Conservation (phyloP, 2,113 vertebrate species). For the Paramisgurnus dabryanus region DNA sequence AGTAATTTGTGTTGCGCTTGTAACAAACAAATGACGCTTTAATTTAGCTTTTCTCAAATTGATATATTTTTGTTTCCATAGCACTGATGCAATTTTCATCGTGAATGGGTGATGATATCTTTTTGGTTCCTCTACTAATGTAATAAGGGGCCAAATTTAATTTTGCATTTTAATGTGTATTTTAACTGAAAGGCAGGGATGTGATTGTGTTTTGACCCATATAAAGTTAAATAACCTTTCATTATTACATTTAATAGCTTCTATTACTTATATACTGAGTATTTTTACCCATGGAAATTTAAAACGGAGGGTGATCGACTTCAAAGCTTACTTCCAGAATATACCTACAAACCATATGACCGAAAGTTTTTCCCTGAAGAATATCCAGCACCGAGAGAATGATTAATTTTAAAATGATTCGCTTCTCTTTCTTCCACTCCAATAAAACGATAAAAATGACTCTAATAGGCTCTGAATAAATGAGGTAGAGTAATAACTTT, state of each 20-base stretch:
- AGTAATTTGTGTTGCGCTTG: too few species aligned
- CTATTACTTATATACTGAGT: not conserved
- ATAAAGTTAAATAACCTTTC: not conserved
- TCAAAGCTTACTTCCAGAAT: not conserved
- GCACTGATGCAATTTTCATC: too few species aligned
- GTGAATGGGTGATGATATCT: too few species aligned
- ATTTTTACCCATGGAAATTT: not conserved
- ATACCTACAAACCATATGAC: not conserved
- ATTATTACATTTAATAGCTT: not conserved
- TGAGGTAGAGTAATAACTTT: slow-evolving; percentile 37
- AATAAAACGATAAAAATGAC: slow-evolving; percentile 45
- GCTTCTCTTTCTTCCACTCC: slow-evolving; percentile 10
- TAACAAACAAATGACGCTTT: too few species aligned
- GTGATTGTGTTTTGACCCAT: too few species aligned
- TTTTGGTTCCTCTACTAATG: too few species aligned
- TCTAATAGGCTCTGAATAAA: slow-evolving; percentile 53
- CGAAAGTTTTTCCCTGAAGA: not conserved
- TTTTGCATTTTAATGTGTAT: too few species aligned
- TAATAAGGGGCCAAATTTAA: too few species aligned
- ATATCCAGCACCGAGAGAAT: not conserved
- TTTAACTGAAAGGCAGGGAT: too few species aligned
- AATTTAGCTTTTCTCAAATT: too few species aligned
- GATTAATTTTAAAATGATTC: slow-evolving; percentile 18
- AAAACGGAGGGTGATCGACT: not conserved
- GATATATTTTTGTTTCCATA: too few species aligned